These are phyloP conservation scores for Mugil cephalus DNA, from an alignment of 2,113 vertebrate species.

Conservation along the genomic window DNA sequence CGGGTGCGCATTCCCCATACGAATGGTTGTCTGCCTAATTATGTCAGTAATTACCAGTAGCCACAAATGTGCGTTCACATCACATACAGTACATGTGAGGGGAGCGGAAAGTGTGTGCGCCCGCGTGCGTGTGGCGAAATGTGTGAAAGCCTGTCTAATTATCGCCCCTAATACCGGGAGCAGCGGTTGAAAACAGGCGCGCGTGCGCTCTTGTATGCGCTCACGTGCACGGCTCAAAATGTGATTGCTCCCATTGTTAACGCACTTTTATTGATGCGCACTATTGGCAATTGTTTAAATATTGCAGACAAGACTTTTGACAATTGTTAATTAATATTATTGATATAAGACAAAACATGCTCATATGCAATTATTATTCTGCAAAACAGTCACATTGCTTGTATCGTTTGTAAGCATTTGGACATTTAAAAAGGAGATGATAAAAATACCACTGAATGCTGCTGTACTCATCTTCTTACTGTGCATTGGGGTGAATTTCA, in stretches of 20 bases:
- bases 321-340: too few species aligned
- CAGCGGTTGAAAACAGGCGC: constrained; percentile 47
- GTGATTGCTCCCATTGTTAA: constrained; percentile 16
- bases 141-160: constrained; percentile 68
- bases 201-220: constrained; percentile 17
- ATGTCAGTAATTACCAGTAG: constrained; percentile 80
- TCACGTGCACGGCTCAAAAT: constrained; percentile 26
- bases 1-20: constrained; percentile 70
- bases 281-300: not conserved
- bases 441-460: constrained; percentile 18
- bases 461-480: constrained; percentile 1
- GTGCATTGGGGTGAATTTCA: constrained; percentile 41
- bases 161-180: constrained; percentile 63
- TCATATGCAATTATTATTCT: not conserved
- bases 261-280: constrained; percentile 5
- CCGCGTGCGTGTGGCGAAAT: constrained; percentile 23
- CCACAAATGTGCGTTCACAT: constrained; percentile 54
- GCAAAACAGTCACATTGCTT: too few species aligned
- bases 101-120: constrained; percentile 23
- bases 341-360: too few species aligned
- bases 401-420: too few species aligned
- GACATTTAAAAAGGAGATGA: not conserved
- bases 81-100: constrained; percentile 36
- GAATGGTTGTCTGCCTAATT: constrained; percentile 79
- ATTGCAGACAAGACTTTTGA: not conserved